These are phyloP conservation scores for Melanostoma mellinum DNA, from an alignment of 2,888 invertebrate species.

Conservation along the genomic window DNA sequence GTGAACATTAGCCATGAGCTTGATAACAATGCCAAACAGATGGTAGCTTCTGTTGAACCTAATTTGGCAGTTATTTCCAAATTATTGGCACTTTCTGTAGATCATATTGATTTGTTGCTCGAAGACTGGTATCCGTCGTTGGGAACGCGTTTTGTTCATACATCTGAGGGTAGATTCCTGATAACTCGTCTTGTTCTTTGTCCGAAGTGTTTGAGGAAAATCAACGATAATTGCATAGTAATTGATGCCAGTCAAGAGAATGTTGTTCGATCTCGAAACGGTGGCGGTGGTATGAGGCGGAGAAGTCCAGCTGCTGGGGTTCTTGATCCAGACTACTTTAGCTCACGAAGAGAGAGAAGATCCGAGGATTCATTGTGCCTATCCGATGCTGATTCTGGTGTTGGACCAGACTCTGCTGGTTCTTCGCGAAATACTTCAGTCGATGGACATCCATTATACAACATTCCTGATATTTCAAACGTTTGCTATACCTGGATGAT, in stretches of 20 bases:
- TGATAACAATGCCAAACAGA: constrained; percentile 82
- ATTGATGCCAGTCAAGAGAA: constrained; percentile 54
- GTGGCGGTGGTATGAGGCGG: constrained; percentile 43
- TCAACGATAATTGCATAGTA: constrained; percentile 74
- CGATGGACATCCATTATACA: constrained; percentile 87
- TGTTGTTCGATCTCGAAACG: constrained; percentile 45
- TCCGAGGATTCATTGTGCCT: constrained; percentile 86
- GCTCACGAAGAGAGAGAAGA: constrained; percentile 77
- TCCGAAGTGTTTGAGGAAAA: constrained; percentile 89
- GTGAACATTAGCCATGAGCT: constrained; percentile 83
- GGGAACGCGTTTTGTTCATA: constrained; percentile 98
- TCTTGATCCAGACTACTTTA: constrained; percentile 58
- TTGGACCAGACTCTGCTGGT: constrained; percentile 90
- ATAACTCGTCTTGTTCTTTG: constrained; percentile 97
- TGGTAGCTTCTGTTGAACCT: constrained; percentile 84
- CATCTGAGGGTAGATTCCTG: constrained; percentile 96
- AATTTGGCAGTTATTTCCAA: constrained; percentile 91
- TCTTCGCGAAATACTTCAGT: constrained; percentile 92
- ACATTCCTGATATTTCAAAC: constrained; percentile 79
- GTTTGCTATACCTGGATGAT: constrained; percentile 93
- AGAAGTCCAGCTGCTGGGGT: constrained; percentile 49
- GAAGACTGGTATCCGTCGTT: constrained; percentile 99
- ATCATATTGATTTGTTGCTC: constrained; percentile 96
- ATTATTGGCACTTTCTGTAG: constrained; percentile 93
- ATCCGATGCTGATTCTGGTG: constrained; percentile 94